A percentile compares a stretch with the other conserved stretches of the same genome.
Conservation (phyloP, 2,888 invertebrate genomes). For the Axea sp. region DNA sequence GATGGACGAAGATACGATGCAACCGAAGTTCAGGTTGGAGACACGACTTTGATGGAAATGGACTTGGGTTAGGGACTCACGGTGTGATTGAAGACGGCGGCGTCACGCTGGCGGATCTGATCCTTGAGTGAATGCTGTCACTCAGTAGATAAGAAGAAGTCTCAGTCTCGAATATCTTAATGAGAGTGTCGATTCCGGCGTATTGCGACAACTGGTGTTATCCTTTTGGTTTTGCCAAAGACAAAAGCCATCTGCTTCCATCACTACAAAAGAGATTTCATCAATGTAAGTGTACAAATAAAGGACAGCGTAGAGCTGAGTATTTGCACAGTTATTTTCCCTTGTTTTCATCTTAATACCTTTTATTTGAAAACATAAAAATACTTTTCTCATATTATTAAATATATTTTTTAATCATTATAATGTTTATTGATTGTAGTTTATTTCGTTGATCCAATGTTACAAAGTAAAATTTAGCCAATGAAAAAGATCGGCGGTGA, state of each 20-base stretch:
- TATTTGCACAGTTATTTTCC: too few species aligned
- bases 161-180: conserved; percentile 76
- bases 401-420: too few species aligned
- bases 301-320: conserved; percentile 1
- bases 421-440: conserved; percentile 59
- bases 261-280: conserved; percentile 3
- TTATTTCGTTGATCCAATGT: conserved; percentile 63
- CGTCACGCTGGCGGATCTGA: conserved; percentile 72
- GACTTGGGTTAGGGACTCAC: conserved; percentile 60
- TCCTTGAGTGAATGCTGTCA: conserved; percentile 79
- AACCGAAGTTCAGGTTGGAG: conserved; percentile 63
- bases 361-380: too few species aligned
- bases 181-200: conserved; percentile 68
- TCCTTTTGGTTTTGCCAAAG: conserved; percentile 24
- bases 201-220: conserved; percentile 45
- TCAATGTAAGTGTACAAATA: conserved; percentile 19
- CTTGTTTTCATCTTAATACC: too few species aligned
- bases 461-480: conserved; percentile 37
- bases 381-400: too few species aligned
- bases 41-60: conserved; percentile 64
- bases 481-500: conserved; percentile 52
- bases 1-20: conserved; percentile 75
- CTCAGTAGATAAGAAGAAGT: conserved; percentile 74
- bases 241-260: conserved; percentile 41
- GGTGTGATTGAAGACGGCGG: conserved; percentile 77